Evolutionary conservation across 2,113 vertebrate species (phyloP), one percentile per base, ranked within the genome.

Genomic region (Gavia stellata): DNA sequence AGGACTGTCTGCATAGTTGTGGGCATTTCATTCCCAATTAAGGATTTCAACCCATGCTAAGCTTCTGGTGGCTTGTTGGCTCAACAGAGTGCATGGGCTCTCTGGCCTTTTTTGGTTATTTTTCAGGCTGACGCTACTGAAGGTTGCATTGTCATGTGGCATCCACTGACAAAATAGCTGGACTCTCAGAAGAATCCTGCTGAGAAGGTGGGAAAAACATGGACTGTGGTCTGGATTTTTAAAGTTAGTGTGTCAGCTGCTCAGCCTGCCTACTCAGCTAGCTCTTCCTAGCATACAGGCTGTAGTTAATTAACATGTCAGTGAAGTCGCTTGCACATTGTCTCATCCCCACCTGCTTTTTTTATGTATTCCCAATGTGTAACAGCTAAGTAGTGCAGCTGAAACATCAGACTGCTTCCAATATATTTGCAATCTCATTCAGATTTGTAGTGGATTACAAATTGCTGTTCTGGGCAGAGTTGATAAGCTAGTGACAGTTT

Each of bases 111-210:
- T 42, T 45, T 33, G 13, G 25, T 45, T 65, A 6, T 65, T 86
- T 74, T 66, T 66, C 52, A 67, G 71, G 31, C n/a, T 42, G 42
- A 56, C 14, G 13, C 3, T 49, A 10, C 44, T 56, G 40, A 67
- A 68, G 29, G 12, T 47, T 83, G 7, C 3, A 7, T 58, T 0
- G 1, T 67, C 42, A 14, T 14, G 16, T 4, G 17, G 31, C 2
- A 5, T 38, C 52, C 29, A 20, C 56, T 88, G 56, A 38, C 58
- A 66, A 29, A 73, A 29, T 56, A 61, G 23, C 5, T 44, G 67
- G 12, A 28, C 26, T 52, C 13, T 17, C 4, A 40, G 58, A 56
- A 86, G 23, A 73, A 29, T 61, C 53, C 8, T 5, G 2, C 53
- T 77, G 67, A 88, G 63, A 11, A 24, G 68, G 45, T 17, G 42